phyloP scores from a whole-genome alignment of 2,888 invertebrate genomes.

The Cataglyphis livida region DNA sequence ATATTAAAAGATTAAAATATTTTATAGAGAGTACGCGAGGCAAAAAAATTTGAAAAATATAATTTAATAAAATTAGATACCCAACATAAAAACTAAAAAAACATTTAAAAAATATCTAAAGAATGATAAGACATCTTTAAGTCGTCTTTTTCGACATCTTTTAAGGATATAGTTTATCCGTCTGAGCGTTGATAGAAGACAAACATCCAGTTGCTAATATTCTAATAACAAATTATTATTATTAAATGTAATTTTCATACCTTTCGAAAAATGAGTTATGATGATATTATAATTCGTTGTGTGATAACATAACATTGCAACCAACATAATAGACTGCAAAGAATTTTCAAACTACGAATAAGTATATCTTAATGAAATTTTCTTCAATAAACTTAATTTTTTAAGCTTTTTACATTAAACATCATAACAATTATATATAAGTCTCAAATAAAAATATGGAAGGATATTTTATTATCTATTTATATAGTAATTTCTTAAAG shows the following conservation, averaged over 20 bases:
- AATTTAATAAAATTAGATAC: neutral
- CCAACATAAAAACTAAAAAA: too few relatives aligned
- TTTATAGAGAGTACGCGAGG: neutral
- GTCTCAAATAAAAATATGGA: neutral
- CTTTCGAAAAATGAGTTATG: neutral
- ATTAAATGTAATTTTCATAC: slow-evolving; percentile 1
- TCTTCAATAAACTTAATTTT: neutral
- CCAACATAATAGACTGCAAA: neutral
- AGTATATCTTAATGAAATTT: neutral
- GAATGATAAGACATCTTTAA: too few relatives aligned
- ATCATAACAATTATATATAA: neutral
- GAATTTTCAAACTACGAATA: neutral
- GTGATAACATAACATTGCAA: neutral
- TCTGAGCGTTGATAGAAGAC: neutral
- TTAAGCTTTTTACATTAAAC: neutral
- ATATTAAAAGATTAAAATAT: neutral
- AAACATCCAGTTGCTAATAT: neutral
- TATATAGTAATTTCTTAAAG: neutral
- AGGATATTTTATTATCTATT: neutral
- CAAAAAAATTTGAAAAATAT: neutral
- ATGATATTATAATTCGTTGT: neutral
- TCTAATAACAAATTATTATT: neutral
- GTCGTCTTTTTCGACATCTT: too few relatives aligned
- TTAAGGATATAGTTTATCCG: too few relatives aligned
- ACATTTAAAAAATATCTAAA: too few relatives aligned